These are phyloP conservation scores for Callyntrura guangdongensis DNA, from an alignment of 2,888 invertebrate species.

Conservation along the genomic window DNA sequence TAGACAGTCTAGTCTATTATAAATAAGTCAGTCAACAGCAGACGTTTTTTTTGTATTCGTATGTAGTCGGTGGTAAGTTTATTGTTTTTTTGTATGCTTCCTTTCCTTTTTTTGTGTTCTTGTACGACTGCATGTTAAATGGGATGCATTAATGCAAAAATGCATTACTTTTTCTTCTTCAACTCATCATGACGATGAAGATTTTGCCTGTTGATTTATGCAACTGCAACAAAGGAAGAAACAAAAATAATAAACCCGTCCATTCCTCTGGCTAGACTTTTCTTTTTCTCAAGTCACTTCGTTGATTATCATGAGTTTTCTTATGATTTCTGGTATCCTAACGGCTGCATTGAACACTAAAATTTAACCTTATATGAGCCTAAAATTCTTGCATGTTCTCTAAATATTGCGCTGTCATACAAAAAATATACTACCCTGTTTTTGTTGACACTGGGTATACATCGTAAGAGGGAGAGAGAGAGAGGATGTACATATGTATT, in stretches of 20 bases:
- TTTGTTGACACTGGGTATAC: no score
- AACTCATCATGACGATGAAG: slow-evolving; percentile 31
- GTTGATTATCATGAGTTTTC: no score
- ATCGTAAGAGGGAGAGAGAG: no score
- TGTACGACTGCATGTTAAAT: not conserved
- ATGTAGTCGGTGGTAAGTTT: not conserved
- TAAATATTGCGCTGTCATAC: no score
- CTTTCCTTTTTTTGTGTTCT: not conserved
- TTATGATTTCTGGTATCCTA: not conserved
- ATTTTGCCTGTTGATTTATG: slow-evolving; percentile 9
- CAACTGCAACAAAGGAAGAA: slow-evolving; percentile 15
- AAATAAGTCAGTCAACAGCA: not conserved
- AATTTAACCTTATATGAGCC: not conserved
- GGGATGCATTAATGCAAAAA: slow-evolving; percentile 28
- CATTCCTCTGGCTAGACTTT: slow-evolving; percentile 27
- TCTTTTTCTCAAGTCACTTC: slow-evolving; percentile 3
- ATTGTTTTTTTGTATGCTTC: not conserved
- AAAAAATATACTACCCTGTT: no score
- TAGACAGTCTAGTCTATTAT: slow-evolving; percentile 53
- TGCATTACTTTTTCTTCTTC: slow-evolving; percentile 23
- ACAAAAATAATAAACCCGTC: slow-evolving; percentile 30
- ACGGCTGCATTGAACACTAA: no score
- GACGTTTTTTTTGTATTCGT: slow-evolving; percentile 18
- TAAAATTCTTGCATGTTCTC: slow-evolving; percentile 5
- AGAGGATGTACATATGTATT: no score